Evolutionary conservation across 1,140 invertebrate genomes (phyloP).

Genomic region (Ridgeia piscesae): DNA sequence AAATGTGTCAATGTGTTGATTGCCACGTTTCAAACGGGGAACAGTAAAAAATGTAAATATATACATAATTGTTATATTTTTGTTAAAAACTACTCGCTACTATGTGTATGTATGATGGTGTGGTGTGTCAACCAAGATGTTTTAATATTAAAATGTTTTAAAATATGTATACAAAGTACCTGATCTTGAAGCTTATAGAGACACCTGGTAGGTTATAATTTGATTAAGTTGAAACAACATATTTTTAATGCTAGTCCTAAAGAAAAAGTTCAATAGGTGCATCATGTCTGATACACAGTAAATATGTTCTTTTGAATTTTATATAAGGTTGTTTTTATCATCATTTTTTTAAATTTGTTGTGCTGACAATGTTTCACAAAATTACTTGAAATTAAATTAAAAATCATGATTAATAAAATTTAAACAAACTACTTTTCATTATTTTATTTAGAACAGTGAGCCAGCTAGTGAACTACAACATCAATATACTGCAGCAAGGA

Average conservation of each 20-base stretch:
- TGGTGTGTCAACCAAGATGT: background rate
- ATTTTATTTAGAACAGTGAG: background rate
- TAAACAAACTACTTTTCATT: background rate
- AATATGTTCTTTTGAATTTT: background rate
- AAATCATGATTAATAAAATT: background rate
- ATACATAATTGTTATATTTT: too few relatives aligned
- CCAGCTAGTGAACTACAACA: background rate
- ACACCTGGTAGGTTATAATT: too few relatives aligned
- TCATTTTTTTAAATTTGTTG: too few relatives aligned
- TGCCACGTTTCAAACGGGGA: too few relatives aligned
- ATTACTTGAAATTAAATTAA: too few relatives aligned
- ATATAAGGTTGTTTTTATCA: too few relatives aligned
- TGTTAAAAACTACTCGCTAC: too few relatives aligned
- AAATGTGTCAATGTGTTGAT: too few relatives aligned
- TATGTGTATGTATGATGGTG: too few relatives aligned
- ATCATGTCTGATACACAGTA: background rate
- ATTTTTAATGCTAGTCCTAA: background rate
- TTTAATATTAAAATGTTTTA: background rate
- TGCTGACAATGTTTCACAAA: too few relatives aligned
- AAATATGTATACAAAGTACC: background rate
- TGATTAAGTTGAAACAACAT: background rate
- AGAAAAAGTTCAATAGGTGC: too few relatives aligned
- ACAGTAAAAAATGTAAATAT: too few relatives aligned
- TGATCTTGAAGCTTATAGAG: background rate
- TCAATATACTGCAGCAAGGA: constrained; percentile 50